These are phyloP conservation scores for Cyprinella venusta DNA, from an alignment of 2,797 vertebrate genomes.

Conservation along the genomic window DNA sequence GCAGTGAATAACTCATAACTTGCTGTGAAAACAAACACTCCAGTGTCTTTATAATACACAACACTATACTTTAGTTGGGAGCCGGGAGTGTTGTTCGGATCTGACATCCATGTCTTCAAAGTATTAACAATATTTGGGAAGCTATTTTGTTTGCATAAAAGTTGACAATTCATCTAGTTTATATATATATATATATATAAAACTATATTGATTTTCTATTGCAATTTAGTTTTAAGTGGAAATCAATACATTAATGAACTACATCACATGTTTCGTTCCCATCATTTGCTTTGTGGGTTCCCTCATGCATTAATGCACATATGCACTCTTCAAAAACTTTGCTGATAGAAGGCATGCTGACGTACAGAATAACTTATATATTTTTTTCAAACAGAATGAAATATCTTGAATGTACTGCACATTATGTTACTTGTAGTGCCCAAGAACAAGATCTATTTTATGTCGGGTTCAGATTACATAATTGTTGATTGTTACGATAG, in stretches of 20 bases:
- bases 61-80: neutral
- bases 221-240: neutral
- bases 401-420: neutral
- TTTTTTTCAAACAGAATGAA: neutral
- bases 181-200: no score
- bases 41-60: neutral
- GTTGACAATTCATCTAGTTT: no score
- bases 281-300: neutral
- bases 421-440: neutral
- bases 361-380: no score
- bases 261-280: neutral
- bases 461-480: no score
- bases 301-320: no score
- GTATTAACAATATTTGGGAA: neutral
- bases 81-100: neutral
- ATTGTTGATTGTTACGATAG: no score
- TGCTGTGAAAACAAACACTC: slow-evolving; percentile 15
- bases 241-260: neutral
- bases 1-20: slow-evolving; percentile 4
- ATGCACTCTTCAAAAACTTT: no score
- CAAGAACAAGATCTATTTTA: no score
- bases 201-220: neutral
- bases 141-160: neutral
- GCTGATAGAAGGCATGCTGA: no score
- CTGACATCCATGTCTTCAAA: neutral